Base-by-base conservation (phyloP, 1,140 invertebrate genomes). In the Octopus sinensis region DNA sequence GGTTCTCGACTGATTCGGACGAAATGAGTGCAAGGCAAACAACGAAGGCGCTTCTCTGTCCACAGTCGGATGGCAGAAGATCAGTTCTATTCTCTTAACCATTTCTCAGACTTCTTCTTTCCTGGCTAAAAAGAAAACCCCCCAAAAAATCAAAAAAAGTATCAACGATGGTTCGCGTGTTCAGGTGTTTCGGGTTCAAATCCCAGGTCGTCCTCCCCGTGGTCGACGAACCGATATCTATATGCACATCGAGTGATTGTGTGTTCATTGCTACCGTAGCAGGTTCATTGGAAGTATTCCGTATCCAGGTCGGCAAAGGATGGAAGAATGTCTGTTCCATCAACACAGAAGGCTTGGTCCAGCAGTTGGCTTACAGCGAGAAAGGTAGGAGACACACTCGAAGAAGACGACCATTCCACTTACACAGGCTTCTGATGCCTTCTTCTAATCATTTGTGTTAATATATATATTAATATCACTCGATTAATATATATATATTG, bases 121-220 rank as follows among this genome's bases (percentile, higher is more conserved):
- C 30, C 5, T 6, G 30, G 23, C 23, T 54, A 54, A 54, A 51
- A 4, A n/a, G 53, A 52, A 52, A 51, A 23, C 23, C 23, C 23
- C 23, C 23, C 23, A 23, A 23, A 23, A 23, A 23, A 23, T 23
- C 23, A 54, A 30, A 51, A 51, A 3, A 43, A 43, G 23, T 23
- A 43, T 43, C 17, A 71, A 23, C 54, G 9, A 86, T 86, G 85
- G 85, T 86, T 23, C 75, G 83, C n/a, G 84, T 84, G 10, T 82
- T 86, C 43, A 81, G 81, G 30, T 86, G 83, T 80, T 82, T 84
- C 76, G 82, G 78, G 81, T 86, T 86, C 80, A 79, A 83, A 52
- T 80, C 82, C 6, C 79, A 84, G 76, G 56, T 56, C 53, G 84
- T 86, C 0, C 76, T 86, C 30, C 84, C 82, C 0, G 79, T 84